A percentile compares a stretch with the other conserved stretches of the same genome.
Conservation (phyloP, 1,140 invertebrate genomes). For the Hyles vespertilio region DNA sequence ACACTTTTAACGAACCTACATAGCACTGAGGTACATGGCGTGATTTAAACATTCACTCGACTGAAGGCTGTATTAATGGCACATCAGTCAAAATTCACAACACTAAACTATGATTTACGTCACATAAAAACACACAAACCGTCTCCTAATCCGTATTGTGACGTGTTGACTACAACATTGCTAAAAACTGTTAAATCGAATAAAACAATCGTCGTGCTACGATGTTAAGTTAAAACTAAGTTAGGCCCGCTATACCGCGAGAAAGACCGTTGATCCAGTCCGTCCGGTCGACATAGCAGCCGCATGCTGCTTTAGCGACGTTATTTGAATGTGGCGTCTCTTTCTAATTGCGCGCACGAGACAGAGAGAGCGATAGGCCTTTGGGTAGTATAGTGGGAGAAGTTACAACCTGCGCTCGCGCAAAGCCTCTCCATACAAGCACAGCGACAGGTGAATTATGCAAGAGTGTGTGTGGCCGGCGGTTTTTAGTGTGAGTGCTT, state of each 20-base stretch:
- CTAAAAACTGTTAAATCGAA: slow-evolving; percentile 48
- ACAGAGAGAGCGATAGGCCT: slow-evolving; percentile 31
- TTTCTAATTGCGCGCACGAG: slow-evolving; percentile 19
- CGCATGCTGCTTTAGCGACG: slow-evolving; percentile 57
- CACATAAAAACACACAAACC: slow-evolving; percentile 40
- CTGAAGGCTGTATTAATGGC: slow-evolving; percentile 48
- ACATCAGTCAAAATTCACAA: slow-evolving; percentile 29
- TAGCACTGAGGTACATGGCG: slow-evolving; percentile 57
- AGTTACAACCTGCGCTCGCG: slow-evolving; percentile 59
- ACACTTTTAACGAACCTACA: slow-evolving; percentile 64
- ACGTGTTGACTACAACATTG: slow-evolving; percentile 57
- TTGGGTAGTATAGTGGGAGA: slow-evolving; percentile 44
- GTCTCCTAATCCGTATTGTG: slow-evolving; percentile 47
- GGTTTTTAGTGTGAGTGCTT: slow-evolving; percentile 44
- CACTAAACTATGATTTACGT: slow-evolving; percentile 27
- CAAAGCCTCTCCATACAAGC: slow-evolving; percentile 61
- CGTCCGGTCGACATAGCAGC: slow-evolving; percentile 57
- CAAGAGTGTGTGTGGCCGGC: slow-evolving; percentile 50
- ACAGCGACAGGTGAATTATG: slow-evolving; percentile 67
- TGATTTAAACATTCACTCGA: slow-evolving; percentile 62
- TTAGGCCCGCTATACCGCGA: slow-evolving; percentile 53
- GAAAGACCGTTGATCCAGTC: slow-evolving; percentile 72
- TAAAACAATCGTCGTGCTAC: slow-evolving; percentile 53
- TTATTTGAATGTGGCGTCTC: slow-evolving; percentile 33
- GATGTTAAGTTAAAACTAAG: slow-evolving; percentile 71